Evolutionary conservation across 2,888 invertebrate species (phyloP).

Genomic region (Eilema griseolum): DNA sequence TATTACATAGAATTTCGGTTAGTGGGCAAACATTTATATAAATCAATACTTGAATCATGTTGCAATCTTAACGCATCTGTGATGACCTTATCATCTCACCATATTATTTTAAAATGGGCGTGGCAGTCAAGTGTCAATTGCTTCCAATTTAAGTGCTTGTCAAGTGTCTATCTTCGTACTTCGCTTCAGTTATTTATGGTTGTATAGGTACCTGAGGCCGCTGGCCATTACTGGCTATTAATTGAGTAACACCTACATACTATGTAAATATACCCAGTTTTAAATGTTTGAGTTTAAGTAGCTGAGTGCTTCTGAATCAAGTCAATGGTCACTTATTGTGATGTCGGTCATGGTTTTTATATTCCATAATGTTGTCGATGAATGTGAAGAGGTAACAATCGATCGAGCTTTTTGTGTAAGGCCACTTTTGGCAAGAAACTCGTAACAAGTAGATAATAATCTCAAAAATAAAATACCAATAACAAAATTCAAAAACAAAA

Average conservation of each 20-base stretch:
- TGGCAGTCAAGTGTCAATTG: conserved; percentile 24
- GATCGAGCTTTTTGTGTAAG: too few relatives aligned
- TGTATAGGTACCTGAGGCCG: conserved; percentile 18
- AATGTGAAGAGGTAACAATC: background rate
- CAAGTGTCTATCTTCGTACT: conserved; percentile 24
- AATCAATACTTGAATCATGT: conserved; percentile 1
- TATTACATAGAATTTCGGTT: background rate
- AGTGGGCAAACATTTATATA: background rate
- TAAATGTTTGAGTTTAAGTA: conserved; percentile 1
- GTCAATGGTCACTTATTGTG: conserved; percentile 8
- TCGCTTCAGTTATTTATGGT: conserved; percentile 7
- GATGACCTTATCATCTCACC: conserved; percentile 14
- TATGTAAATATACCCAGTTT: conserved; percentile 16
- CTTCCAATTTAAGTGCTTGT: conserved; percentile 21
- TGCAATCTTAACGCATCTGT: background rate
- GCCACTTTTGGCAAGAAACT: too few relatives aligned
- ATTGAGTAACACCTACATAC: too few relatives aligned
- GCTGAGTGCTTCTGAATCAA: conserved; percentile 8
- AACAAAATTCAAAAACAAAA: too few relatives aligned
- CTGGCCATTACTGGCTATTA: conserved; percentile 14
- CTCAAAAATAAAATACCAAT: too few relatives aligned
- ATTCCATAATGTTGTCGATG: background rate
- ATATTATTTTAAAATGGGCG: conserved; percentile 11
- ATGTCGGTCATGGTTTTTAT: conserved; percentile 3
- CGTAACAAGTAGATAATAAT: too few relatives aligned